Conservation (phyloP, 2,113 vertebrate genomes). For the Aplodontia rufa region DNA sequence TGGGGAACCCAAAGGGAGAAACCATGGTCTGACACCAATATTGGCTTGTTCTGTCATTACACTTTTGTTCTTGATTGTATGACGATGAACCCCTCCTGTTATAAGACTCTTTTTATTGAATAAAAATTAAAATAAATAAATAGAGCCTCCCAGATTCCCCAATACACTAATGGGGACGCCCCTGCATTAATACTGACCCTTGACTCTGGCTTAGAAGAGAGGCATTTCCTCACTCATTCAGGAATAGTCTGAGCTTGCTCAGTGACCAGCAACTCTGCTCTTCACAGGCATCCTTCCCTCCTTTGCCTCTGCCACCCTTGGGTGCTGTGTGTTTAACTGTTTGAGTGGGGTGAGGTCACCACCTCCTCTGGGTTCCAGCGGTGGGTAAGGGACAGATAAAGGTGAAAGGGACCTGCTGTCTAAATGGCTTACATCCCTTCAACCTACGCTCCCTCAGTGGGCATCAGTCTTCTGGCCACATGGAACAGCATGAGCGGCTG, state of each 20-base stretch:
- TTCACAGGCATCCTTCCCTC: not conserved
- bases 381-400: not conserved
- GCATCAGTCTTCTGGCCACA: not conserved
- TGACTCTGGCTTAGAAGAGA: not conserved
- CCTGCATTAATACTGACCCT: not conserved
- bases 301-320: too few relatives aligned
- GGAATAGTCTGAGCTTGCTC: not conserved
- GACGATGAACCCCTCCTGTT: too few relatives aligned
- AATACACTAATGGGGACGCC: not conserved
- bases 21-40: too few relatives aligned
- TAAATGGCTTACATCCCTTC: not conserved
- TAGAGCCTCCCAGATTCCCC: not conserved
- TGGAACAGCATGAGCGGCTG: not conserved
- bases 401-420: not conserved
- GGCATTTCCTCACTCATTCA: not conserved
- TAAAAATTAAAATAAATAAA: too few relatives aligned
- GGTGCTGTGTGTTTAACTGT: not conserved
- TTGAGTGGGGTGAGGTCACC: not conserved
- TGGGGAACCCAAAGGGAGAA: too few relatives aligned
- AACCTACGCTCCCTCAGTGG: not conserved
- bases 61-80: too few relatives aligned
- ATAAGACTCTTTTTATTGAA: too few relatives aligned
- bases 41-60: too few relatives aligned
- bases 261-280: not conserved
- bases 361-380: not conserved